Conservation (phyloP, 2,113 vertebrate genomes). For the Varanus komodoensis region DNA sequence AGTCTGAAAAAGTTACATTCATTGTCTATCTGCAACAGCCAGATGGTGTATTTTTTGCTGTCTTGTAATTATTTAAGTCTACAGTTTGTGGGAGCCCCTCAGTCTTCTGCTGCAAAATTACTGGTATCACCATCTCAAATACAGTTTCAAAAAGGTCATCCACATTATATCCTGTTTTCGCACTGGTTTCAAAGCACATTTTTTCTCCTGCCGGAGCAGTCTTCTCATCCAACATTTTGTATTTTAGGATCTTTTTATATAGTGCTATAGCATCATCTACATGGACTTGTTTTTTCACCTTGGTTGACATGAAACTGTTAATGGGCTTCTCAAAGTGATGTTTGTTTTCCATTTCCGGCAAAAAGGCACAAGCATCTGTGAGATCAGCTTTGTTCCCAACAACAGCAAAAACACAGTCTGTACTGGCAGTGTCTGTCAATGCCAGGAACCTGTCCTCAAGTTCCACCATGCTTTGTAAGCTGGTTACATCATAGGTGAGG, state of each 20-base stretch:
- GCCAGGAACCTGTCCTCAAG: slow-evolving; percentile 95
- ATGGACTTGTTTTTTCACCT: slow-evolving; percentile 81
- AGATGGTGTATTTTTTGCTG: slow-evolving; percentile 65
- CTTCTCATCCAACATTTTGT: slow-evolving; percentile 89
- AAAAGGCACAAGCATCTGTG: slow-evolving; percentile 70
- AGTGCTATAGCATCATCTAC: slow-evolving; percentile 86
- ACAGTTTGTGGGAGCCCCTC: slow-evolving; percentile 84
- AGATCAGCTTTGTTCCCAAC: slow-evolving; percentile 97
- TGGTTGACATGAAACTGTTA: slow-evolving; percentile 59
- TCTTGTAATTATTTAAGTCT: slow-evolving; percentile 81
- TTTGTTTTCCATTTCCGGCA: slow-evolving; percentile 41
- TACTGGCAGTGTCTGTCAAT: slow-evolving; percentile 90
- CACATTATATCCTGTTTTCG: slow-evolving; percentile 93
- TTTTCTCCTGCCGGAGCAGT: slow-evolving; percentile 85
- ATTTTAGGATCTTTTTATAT: slow-evolving; percentile 89
- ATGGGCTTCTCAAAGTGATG: slow-evolving; percentile 25
- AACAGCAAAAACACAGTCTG: slow-evolving; percentile 92
- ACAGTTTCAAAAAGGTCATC: slow-evolving; percentile 91
- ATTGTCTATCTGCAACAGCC: slow-evolving; percentile 77
- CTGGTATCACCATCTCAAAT: slow-evolving; percentile 90
- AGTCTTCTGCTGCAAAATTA: slow-evolving; percentile 84
- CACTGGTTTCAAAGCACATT: slow-evolving; percentile 98
- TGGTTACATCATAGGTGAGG: slow-evolving; percentile 92
- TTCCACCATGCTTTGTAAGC: slow-evolving; percentile 90
- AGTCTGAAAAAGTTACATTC: rapidly evolving